Conservation (phyloP, 2,113 vertebrate species). For the Laticauda colubrina region DNA sequence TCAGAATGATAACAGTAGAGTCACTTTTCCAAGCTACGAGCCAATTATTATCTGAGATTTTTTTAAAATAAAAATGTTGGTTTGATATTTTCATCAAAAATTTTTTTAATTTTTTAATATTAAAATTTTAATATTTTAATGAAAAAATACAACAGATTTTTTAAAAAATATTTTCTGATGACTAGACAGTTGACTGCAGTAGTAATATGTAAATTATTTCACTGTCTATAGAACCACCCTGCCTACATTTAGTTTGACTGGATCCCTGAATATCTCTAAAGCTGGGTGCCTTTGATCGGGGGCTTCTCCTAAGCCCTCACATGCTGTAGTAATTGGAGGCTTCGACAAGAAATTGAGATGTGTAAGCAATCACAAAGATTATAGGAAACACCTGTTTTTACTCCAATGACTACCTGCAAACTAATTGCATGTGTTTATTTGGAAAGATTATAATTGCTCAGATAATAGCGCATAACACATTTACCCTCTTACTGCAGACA, state of each 20-base stretch:
- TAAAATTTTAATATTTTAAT: too few species aligned
- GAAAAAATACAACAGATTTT: neutral
- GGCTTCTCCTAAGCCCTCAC: conserved; percentile 26
- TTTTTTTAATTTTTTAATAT: too few species aligned
- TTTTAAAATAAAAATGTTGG: neutral
- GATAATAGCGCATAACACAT: conserved; percentile 70
- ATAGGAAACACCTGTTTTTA: conserved; percentile 74
- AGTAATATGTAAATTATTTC: conserved; percentile 44
- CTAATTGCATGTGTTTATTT: conserved; percentile 67
- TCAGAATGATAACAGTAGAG: accelerated
- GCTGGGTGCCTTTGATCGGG: neutral
- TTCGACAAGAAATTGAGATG: conserved; percentile 57
- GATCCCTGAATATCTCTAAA: conserved; percentile 40
- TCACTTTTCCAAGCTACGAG: neutral
- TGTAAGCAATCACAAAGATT: conserved; percentile 63
- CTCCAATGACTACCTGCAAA: conserved; percentile 62
- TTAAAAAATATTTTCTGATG: conserved; percentile 2
- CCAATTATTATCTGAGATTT: neutral
- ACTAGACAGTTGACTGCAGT: conserved; percentile 36
- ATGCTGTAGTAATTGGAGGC: conserved; percentile 41
- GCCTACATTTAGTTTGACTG: conserved; percentile 45
- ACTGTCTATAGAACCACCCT: conserved; percentile 40
- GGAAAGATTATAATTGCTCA: conserved; percentile 71
- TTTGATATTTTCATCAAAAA: too few species aligned
- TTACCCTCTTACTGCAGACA: conserved; percentile 61